Evolutionary conservation across 2,888 invertebrate genomes (phyloP), one percentile per base, ranked within the genome.

Genomic region (Ophonus ardosiacus): DNA sequence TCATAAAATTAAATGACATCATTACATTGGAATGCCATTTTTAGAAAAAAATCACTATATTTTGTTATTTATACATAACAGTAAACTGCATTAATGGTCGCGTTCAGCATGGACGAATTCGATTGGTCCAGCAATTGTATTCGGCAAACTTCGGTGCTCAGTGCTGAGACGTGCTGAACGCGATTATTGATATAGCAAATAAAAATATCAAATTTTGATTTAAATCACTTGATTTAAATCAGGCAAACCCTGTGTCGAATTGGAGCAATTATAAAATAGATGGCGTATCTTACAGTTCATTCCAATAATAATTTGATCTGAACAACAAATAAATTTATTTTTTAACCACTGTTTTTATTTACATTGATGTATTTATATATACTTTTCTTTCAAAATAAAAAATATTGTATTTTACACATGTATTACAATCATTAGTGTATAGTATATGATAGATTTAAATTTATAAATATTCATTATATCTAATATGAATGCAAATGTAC

Each of bases 351-450:
- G 31, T 76, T 31, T 84, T 76, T 78, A 84, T 84, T 84, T 84
- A 84, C 84, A 84, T 78, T 84, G 51, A 84, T 71, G 74, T 76
- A 76, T 84, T 78, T 84, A 63, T 84, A 78, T 84, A 63, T 78
- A 63, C 78, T 78, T 84, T 43, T 84, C 43, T 84, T 84, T 84
- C 57, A 84, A 84, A 74, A 84, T 84, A 84, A 84, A 84, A 84
- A 84, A 78, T 84, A 84, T 82, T 74, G 71, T 82, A 82, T 82
- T 82, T 84, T 78, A 78, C 78, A 84, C 84, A 84, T 84, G 84
- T 84, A 84, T 84, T 84, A 84, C 84, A 84, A 84, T 78, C 51
- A 84, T 65, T 40, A 84, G 76, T 61, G 65, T 78, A 65, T 21
- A 57, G 31, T 83, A 71, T 78, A 80, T 80, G 80, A 80, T 80